Evolutionary conservation across 2,888 invertebrate genomes (phyloP).

Genomic region (Alloplasta piceator): DNA sequence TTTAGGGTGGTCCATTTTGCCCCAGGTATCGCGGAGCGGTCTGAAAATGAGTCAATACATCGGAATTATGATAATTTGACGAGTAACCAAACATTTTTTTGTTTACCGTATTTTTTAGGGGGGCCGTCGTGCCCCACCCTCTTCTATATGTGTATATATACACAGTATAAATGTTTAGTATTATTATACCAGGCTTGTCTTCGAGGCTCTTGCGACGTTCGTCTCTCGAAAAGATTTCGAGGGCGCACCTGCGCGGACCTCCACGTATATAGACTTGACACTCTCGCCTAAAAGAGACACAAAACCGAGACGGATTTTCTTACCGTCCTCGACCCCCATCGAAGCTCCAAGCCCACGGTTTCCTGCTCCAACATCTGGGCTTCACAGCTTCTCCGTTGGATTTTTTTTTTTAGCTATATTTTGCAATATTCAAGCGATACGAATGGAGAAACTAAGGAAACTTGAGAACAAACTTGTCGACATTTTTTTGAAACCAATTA

Average conservation of each 20-base stretch:
- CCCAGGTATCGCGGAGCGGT: too few species aligned
- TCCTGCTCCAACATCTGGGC: slow-evolving; percentile 38
- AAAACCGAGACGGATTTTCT: slow-evolving; percentile 59
- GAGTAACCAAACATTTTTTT: too few species aligned
- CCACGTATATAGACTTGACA: too few species aligned
- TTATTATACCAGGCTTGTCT: slow-evolving; percentile 30
- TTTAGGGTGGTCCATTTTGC: too few species aligned
- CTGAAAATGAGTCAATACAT: too few species aligned
- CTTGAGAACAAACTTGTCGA: slow-evolving; percentile 28
- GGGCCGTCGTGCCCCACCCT: too few species aligned
- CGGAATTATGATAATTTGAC: too few species aligned
- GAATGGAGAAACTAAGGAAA: slow-evolving; percentile 13
- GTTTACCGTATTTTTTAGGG: too few species aligned
- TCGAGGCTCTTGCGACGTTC: slow-evolving; percentile 14
- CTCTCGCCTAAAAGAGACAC: too few species aligned
- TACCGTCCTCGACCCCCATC: slow-evolving; percentile 65
- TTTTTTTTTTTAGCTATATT: too few species aligned
- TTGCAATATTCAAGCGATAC: not conserved
- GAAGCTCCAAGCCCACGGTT: slow-evolving; percentile 52
- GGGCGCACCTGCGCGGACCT: slow-evolving; percentile 64
- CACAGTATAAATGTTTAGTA: slow-evolving; percentile 26
- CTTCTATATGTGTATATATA: too few species aligned
- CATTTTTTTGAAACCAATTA: slow-evolving; percentile 9
- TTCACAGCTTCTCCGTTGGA: too few species aligned
- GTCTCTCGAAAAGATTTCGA: slow-evolving; percentile 60